Percentiles rank a stretch among this genome's conserved stretches.
These are phyloP conservation scores for Lytechinus variegatus DNA, from an alignment of 35 echinoderm and acorn worm genomes.

Conservation along the genomic window DNA sequence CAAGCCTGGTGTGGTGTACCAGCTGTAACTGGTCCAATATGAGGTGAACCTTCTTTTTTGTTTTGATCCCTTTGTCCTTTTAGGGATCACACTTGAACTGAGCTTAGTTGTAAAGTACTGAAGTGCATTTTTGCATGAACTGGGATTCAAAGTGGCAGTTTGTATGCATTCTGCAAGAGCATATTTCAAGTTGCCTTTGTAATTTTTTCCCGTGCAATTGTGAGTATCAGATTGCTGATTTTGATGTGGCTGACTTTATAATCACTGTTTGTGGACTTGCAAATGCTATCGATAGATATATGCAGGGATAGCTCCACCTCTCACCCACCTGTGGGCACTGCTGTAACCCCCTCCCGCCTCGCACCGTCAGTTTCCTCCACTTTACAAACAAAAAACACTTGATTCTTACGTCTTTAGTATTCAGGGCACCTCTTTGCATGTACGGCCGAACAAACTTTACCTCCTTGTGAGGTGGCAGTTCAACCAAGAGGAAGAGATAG, in stretches of 20 bases:
- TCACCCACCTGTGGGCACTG: neutral
- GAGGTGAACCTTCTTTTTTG: neutral
- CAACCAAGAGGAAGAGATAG: neutral
- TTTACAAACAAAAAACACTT: conserved; percentile 44
- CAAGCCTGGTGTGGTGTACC: neutral
- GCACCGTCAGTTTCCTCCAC: neutral
- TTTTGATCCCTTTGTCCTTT: neutral
- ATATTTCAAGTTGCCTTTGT: neutral
- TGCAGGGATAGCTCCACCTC: neutral
- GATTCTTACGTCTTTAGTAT: neutral
- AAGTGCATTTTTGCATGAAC: neutral
- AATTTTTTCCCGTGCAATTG: no score
- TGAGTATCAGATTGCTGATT: neutral
- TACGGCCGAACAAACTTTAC: neutral
- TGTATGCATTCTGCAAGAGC: neutral
- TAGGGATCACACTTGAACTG: neutral
- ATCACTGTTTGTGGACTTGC: neutral
- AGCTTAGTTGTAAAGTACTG: neutral
- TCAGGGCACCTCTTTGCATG: neutral
- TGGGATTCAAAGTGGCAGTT: no score
- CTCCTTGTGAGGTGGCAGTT: conserved; percentile 7
- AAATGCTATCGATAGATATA: neutral
- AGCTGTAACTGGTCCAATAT: neutral
- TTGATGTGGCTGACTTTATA: neutral
- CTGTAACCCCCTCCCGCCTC: neutral